Evolutionary conservation across 2,113 vertebrate species (phyloP), one percentile per base, ranked within the genome.

Genomic region (Eubucco bourcierii): DNA sequence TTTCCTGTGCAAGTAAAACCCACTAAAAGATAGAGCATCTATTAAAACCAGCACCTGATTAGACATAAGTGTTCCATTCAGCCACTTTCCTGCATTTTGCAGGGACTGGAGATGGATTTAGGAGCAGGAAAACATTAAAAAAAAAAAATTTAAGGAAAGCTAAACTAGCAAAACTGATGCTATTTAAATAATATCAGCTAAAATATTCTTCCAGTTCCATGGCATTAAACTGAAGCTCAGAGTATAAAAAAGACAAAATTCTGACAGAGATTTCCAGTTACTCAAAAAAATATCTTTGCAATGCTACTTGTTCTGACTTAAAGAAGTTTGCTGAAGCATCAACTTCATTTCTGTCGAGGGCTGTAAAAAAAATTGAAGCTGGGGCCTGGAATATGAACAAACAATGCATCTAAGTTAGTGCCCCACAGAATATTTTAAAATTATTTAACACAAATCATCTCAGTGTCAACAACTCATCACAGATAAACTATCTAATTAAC

Each of bases 401-500:
- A 97, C 96, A 96, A 97, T 97, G 93, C 95, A 96, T 96, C 93
- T 81, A 97, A 97, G 95, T 96, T 98, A 97, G 97, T 98, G 96
- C 97, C 98, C 96, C 94, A 93, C 95, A 88, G 98, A 98, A 98
- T 98, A 98, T 97, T 97, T 98, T 98, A 97, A 98, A 98, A 98
- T 97, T 97, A 98, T 98, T 98, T 98, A 98, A 97, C 98, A 98
- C 97, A 97, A 97, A 97, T 97, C 97, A 98, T 97, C 97, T 98
- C 96, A 96, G 93, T 98, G 98, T 98, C 98, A 98, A 98, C 98
- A 98, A 97, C 98, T 97, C 97, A 98, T 98, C 98, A 98, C 89
- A 97, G 97, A 98, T 97, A 98, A 97, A 98, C 97, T 98, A 97
- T 98, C 97, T 98, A 98, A 98, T 98, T 98, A 98, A 97, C 98